Evolutionary conservation across 37 sponge, comb jelly and placozoan species (phyloP).

Genomic region (Chondrilla cf. caribensis): DNA sequence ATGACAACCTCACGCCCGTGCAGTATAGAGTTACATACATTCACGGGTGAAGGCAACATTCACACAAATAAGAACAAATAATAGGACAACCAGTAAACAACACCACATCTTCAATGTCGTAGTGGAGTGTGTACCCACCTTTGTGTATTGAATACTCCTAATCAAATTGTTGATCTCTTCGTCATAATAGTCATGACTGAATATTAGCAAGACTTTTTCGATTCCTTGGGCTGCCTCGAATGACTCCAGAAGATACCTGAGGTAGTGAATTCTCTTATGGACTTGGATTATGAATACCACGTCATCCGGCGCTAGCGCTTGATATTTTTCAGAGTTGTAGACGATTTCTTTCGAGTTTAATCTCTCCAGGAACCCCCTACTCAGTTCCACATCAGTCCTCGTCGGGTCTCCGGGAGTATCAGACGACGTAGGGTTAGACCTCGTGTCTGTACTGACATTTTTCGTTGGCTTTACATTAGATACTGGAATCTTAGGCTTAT

Average conservation of each 20-base stretch:
- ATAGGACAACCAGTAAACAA: too few relatives aligned
- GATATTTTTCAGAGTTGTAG: constrained; percentile 43
- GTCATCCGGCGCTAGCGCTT: constrained; percentile 35
- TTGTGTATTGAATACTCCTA: constrained; percentile 51
- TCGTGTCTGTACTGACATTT: too few relatives aligned
- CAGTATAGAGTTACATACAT: too few relatives aligned
- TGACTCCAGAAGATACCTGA: constrained; percentile 62
- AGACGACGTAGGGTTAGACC: too few relatives aligned
- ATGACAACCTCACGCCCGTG: too few relatives aligned
- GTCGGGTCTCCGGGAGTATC: too few relatives aligned
- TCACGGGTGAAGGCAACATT: too few relatives aligned
- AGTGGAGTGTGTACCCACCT: too few relatives aligned
- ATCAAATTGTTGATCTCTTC: constrained; percentile 55
- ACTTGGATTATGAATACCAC: constrained; percentile 74
- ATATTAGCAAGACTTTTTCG: constrained; percentile 59
- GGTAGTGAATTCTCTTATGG: constrained; percentile 63
- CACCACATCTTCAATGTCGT: too few relatives aligned
- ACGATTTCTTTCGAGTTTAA: constrained; percentile 34
- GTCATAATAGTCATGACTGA: constrained; percentile 77
- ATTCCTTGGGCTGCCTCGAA: constrained; percentile 39
- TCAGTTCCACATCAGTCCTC: background rate
- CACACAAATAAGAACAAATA: too few relatives aligned
- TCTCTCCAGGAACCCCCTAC: background rate
- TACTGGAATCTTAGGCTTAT: too few relatives aligned
- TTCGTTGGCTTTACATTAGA: too few relatives aligned